phyloP scores from a whole-genome alignment of 2,113 vertebrate species.

The Daboia siamensis region DNA sequence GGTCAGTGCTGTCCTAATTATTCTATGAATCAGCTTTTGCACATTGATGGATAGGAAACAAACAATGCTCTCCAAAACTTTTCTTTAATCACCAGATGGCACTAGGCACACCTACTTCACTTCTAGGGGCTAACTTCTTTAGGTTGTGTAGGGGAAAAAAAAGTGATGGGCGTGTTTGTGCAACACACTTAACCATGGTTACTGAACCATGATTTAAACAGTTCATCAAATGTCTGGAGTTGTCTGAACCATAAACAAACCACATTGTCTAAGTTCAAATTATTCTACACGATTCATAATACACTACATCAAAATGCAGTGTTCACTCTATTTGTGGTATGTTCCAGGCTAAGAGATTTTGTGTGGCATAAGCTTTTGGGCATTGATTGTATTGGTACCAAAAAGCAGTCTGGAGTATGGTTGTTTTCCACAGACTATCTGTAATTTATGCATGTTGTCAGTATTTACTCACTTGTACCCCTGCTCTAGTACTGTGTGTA shows the following conservation, averaged over 20 bases:
- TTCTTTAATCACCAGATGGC: slow-evolving; percentile 11
- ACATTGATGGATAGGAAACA: background rate
- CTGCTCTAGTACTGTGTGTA: background rate
- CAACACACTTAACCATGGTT: background rate
- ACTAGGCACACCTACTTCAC: background rate
- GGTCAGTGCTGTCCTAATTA: background rate
- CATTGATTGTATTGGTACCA: background rate
- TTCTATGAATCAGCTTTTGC: background rate
- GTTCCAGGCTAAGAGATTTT: background rate
- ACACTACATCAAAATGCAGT: background rate
- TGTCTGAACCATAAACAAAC: background rate
- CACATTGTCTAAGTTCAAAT: background rate
- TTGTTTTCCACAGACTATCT: background rate
- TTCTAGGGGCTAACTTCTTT: background rate
- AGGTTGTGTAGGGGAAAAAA: background rate
- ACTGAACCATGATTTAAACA: background rate
- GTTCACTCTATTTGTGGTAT: background rate
- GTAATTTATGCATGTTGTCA: background rate
- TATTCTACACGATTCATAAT: background rate
- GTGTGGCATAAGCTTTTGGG: background rate
- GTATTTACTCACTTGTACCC: background rate
- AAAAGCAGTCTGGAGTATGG: background rate
- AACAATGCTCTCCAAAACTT: background rate
- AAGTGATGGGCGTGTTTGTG: background rate
- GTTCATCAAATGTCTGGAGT: background rate